A percentile compares a stretch with the other conserved stretches of the same genome.
Conservation (phyloP, 53 echinoderm and acorn worm species). For the Holothuria leucospilota region DNA sequence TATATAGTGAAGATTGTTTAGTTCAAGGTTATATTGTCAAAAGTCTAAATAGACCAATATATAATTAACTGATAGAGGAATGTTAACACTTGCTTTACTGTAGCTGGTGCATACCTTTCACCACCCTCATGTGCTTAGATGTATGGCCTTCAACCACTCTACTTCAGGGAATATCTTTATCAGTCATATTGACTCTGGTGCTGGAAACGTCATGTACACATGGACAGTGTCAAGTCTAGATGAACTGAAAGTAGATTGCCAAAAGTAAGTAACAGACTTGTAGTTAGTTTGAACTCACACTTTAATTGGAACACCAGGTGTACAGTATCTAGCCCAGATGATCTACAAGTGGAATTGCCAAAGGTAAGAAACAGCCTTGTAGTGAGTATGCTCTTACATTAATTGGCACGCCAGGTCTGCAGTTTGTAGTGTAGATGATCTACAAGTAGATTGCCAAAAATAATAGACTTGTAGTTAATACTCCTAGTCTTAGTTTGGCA, state of each 20-base stretch:
- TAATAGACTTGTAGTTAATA: background rate
- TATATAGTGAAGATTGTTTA: no score
- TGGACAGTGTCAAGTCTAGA: constrained; percentile 82
- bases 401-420: background rate
- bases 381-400: background rate
- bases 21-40: no score
- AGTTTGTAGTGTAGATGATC: constrained; percentile 70
- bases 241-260: constrained; percentile 72
- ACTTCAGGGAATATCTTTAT: constrained; percentile 76
- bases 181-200: constrained; percentile 86
- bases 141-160: constrained; percentile 84
- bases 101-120: constrained; percentile 86
- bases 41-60: no score
- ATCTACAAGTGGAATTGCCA: no score
- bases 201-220: constrained; percentile 74
- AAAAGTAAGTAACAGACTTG: constrained; percentile 65
- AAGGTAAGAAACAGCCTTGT: background rate
- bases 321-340: no score
- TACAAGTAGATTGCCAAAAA: constrained; percentile 72
- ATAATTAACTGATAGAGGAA: no score
- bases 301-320: no score
- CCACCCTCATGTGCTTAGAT: constrained; percentile 81
- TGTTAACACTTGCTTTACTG: background rate
- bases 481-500: constrained; percentile 11
- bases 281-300: no score